Conservation (phyloP, 2,797 vertebrate species). For the Craterocephalus amniculus region DNA sequence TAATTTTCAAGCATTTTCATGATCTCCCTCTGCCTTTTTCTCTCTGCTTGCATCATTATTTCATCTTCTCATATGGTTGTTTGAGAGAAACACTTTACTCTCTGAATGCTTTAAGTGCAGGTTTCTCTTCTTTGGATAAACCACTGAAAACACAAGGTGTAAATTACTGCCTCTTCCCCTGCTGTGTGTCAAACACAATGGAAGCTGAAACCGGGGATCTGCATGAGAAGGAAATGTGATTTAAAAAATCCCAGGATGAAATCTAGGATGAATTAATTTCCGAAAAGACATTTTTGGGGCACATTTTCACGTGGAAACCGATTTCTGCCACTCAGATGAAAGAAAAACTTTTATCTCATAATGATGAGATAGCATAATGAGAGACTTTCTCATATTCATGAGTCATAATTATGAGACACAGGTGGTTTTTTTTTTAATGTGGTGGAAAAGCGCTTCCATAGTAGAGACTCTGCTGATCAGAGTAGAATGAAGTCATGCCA, state of each 20-base stretch:
- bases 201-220: not conserved
- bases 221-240: not conserved
- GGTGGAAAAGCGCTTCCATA: no score
- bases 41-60: not conserved
- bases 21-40: no score
- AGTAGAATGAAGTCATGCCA: constrained; percentile 49
- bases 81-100: not conserved
- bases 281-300: constrained; percentile 25
- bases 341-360: no score
- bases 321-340: no score
- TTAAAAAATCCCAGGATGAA: not conserved
- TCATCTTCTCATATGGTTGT: not conserved
- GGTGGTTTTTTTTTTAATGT: no score
- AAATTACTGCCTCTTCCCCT: not conserved
- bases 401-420: no score
- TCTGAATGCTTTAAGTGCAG: constrained; percentile 11
- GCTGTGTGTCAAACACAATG: constrained; percentile 1
- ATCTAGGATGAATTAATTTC: constrained; percentile 15
- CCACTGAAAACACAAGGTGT: not conserved
- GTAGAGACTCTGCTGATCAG: constrained; percentile 43
- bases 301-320: no score
- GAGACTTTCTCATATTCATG: no score
- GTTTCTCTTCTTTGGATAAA: constrained; percentile 14
- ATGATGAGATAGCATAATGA: no score
- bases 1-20: not conserved